Conservation (phyloP, 2,888 invertebrate species). For the Campoplex nolae region DNA sequence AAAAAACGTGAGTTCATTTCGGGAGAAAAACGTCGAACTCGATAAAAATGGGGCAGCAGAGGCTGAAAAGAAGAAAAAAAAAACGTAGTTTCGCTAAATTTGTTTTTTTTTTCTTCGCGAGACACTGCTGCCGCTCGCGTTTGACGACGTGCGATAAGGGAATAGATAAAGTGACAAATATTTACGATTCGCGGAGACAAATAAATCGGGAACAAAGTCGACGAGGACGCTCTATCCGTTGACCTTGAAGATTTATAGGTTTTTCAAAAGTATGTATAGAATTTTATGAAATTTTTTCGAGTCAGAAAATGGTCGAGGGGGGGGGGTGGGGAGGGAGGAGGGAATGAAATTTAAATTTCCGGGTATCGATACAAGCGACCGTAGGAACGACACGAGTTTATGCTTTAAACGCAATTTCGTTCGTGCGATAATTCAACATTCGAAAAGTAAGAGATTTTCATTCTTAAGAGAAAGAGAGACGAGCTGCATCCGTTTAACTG, state of each 20-base stretch:
- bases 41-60: no score
- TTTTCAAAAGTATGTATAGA: background rate
- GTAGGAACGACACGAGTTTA: background rate
- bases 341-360: background rate
- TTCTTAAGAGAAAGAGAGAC: background rate
- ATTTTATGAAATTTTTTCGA: background rate
- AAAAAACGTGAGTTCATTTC: background rate
- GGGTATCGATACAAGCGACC: background rate
- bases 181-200: background rate
- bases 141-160: background rate
- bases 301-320: background rate
- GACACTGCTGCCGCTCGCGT: background rate
- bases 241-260: background rate
- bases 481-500: conserved; percentile 29
- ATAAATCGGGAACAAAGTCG: background rate
- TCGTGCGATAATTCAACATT: background rate
- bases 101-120: background rate
- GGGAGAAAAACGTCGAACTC: background rate
- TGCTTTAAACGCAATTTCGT: background rate
- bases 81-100: background rate
- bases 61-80: background rate
- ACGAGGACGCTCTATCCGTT: background rate
- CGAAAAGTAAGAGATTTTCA: no score
- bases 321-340: background rate
- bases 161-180: background rate